Evolutionary conservation across 2,113 vertebrate species (phyloP), one percentile per base, ranked within the genome.

Genomic region (Elephantulus edwardii): DNA sequence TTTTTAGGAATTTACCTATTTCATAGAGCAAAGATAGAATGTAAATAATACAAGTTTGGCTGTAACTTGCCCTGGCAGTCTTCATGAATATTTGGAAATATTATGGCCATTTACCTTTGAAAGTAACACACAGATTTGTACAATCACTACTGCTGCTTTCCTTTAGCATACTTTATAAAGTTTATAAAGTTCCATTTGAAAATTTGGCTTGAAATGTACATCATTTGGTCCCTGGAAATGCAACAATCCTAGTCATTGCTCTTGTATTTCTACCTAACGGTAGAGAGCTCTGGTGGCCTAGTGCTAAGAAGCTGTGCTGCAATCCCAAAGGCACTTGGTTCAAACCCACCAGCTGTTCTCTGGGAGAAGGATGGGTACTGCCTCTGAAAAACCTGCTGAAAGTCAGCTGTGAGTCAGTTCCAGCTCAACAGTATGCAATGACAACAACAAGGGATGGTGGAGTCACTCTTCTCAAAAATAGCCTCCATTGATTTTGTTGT

Each of bases 31-130:
- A 46, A n/a, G 16, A 84, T 52, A 62, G 64, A 70, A 0, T 64
- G 12, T 62, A 48, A 40, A 35, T 76, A 50, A 68, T 77, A 62
- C 1, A 72, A 24, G 35, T 78, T 8, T 74, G 78, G 26, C 30
- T 74, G 0, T 66, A 66, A 66, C 62, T 35, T 35, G 20, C 13
- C 64, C 16, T 19, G n/a, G 33, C n/a, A 66, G 54, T 42, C 22
- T 68, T 38, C 66, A 68, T 48, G 52, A 52, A 71, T 22, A 60
- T 72, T 78, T 78, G 77, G 40, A 93, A 89, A 50, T 88, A 14
- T 30, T 33, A 7, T 12, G 11, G 76, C 35, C 19, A 16, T 70
- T 85, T 71, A 58, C 50, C 83, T 79, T 78, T 75, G 11, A 83
- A 74, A 84, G 28, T 72, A n/a, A 62, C 30, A 24, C 8, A 72